Evolutionary conservation across 37 sponge, comb jelly and placozoan species (phyloP).

Genomic region (Corticium candelabrum): DNA sequence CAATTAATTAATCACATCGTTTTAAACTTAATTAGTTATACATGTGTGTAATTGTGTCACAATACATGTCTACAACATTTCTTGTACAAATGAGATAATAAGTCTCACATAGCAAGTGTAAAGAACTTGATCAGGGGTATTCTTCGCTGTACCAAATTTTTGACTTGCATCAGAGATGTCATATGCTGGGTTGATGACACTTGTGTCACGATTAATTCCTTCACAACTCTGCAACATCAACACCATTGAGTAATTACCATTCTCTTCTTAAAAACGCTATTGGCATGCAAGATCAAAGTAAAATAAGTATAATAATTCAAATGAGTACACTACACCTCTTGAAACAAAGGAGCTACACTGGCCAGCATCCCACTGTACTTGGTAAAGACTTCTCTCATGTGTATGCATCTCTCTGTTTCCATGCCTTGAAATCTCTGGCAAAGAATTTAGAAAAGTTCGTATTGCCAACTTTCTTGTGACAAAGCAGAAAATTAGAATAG

Average conservation of each 20-base stretch:
- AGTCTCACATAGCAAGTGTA: not conserved
- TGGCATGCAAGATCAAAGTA: no score
- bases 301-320: no score
- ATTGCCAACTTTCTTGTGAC: no score
- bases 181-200: not conserved
- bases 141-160: not conserved
- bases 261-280: conserved; percentile 3
- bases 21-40: no score
- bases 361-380: conserved; percentile 45
- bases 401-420: conserved; percentile 38
- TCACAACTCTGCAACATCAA: no score
- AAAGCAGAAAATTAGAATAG: no score
- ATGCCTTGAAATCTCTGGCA: conserved; percentile 37
- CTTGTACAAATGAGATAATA: not conserved
- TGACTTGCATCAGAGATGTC: not conserved
- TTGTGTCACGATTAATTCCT: no score
- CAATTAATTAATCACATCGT: no score
- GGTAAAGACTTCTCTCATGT: conserved; percentile 25
- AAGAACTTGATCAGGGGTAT: not conserved
- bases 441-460: not conserved
- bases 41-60: no score
- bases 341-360: conserved; percentile 23
- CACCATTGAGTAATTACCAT: no score
- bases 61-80: no score
- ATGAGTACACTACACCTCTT: no score